phyloP scores from a whole-genome alignment of 2,113 vertebrate species.

The Strigops habroptila region DNA sequence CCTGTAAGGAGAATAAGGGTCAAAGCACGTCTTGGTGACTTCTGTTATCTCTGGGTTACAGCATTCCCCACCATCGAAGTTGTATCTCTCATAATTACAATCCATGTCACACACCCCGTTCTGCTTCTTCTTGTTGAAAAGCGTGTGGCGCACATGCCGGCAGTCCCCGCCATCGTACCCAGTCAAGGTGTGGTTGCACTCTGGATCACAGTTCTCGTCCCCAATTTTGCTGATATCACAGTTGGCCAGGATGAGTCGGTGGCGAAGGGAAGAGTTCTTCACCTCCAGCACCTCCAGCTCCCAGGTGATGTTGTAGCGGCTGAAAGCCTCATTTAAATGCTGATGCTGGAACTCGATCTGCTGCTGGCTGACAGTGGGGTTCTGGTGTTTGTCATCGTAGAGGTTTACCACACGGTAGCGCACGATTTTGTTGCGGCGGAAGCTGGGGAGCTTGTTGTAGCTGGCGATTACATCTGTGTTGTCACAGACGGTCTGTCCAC shows the following conservation, averaged over 20 bases:
- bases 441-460: conserved; percentile 89
- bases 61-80: conserved; percentile 92
- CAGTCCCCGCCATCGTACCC: conserved; percentile 93
- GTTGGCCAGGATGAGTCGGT: conserved; percentile 91
- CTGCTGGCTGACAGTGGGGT: conserved; percentile 87
- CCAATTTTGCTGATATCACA: conserved; percentile 96
- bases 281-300: conserved; percentile 90
- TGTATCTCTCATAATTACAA: conserved; percentile 90
- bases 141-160: conserved; percentile 71
- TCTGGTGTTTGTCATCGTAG: conserved; percentile 77
- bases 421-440: conserved; percentile 87
- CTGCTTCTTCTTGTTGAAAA: conserved; percentile 83
- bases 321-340: conserved; percentile 89
- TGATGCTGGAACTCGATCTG: conserved; percentile 95
- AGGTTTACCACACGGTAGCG: conserved; percentile 94
- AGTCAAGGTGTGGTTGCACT: conserved; percentile 94
- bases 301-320: conserved; percentile 94
- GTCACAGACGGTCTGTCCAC: conserved; percentile 94
- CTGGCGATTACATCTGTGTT: conserved; percentile 87
- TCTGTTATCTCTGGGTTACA: conserved; percentile 94
- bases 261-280: conserved; percentile 87
- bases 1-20: conserved; percentile 92
- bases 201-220: conserved; percentile 86
- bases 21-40: conserved; percentile 98
- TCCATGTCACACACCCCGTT: conserved; percentile 92